Evolutionary conservation across 30 jellyfish, hydroid and myxozoan species (phyloP).

Genomic region (Phacellophora camtschatica): DNA sequence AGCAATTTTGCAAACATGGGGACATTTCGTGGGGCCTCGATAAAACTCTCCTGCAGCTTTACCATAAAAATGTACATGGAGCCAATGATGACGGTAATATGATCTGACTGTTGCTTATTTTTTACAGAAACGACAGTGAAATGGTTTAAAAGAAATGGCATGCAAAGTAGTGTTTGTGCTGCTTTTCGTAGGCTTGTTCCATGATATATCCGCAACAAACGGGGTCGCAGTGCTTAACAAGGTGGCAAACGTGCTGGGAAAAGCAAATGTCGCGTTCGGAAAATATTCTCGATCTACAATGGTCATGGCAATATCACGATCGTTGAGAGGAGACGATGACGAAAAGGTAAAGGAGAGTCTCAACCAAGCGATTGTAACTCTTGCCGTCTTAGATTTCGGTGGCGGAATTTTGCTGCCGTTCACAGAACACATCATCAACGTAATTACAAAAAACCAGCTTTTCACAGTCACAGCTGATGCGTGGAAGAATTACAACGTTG

Average conservation of each 20-base stretch:
- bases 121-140: too few relatives aligned
- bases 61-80: too few relatives aligned
- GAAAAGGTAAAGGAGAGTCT: background rate
- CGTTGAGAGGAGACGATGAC: background rate
- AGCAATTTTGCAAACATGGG: too few relatives aligned
- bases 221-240: background rate
- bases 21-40: too few relatives aligned
- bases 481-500: background rate
- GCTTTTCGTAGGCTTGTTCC: too few relatives aligned
- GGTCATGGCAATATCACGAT: background rate
- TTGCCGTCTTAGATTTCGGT: slow-evolving; percentile 7
- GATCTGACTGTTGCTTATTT: too few relatives aligned
- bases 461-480: slow-evolving; percentile 12
- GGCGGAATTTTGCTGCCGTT: slow-evolving; percentile 25
- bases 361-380: slow-evolving; percentile 11
- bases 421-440: slow-evolving; percentile 8
- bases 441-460: background rate
- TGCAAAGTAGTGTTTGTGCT: too few relatives aligned
- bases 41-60: too few relatives aligned
- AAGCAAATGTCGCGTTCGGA: background rate
- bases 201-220: too few relatives aligned
- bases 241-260: background rate
- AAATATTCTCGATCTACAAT: background rate
- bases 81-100: too few relatives aligned
- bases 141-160: too few relatives aligned